phyloP scores from a whole-genome alignment of 2,888 invertebrate genomes.

The Itoplectis maculator region DNA sequence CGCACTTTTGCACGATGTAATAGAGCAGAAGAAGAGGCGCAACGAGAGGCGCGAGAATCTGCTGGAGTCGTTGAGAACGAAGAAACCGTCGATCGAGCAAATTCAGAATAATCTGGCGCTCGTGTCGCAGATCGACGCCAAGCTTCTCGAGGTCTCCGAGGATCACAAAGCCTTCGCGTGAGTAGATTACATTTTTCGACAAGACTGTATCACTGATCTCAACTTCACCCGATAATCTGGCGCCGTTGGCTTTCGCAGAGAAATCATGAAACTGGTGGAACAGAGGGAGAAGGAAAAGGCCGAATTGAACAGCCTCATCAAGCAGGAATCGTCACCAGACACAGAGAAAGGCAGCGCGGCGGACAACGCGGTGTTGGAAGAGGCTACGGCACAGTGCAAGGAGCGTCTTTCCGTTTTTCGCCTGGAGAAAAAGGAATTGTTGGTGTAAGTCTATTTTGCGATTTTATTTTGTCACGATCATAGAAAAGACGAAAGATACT shows the following conservation, averaged over 20 bases:
- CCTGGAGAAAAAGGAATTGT: slow-evolving; percentile 61
- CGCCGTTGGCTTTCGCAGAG: slow-evolving; percentile 17
- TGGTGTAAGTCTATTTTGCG: slow-evolving; percentile 57
- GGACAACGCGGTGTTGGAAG: slow-evolving; percentile 26
- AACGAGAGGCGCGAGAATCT: slow-evolving; percentile 69
- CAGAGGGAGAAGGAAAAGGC: slow-evolving; percentile 42
- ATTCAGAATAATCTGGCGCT: slow-evolving; percentile 64
- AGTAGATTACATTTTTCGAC: background rate
- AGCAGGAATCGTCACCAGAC: slow-evolving; percentile 30
- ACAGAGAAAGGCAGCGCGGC: slow-evolving; percentile 1
- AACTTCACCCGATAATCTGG: background rate
- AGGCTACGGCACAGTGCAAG: slow-evolving; percentile 63
- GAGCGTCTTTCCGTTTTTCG: slow-evolving; percentile 65
- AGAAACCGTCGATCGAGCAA: slow-evolving; percentile 71
- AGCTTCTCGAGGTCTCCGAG: slow-evolving; percentile 67
- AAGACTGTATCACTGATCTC: background rate
- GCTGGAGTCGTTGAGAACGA: slow-evolving; percentile 70
- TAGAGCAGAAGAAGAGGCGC: slow-evolving; percentile 67
- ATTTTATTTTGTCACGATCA: background rate
- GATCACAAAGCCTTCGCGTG: slow-evolving; percentile 68
- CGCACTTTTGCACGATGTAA: slow-evolving; percentile 67
- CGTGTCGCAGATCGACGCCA: slow-evolving; percentile 66
- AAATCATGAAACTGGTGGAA: slow-evolving; percentile 65
- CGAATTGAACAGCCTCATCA: slow-evolving; percentile 58
- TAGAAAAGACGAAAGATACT: background rate